Conservation (phyloP, 2,888 invertebrate species). For the Yponomeuta evonymella region DNA sequence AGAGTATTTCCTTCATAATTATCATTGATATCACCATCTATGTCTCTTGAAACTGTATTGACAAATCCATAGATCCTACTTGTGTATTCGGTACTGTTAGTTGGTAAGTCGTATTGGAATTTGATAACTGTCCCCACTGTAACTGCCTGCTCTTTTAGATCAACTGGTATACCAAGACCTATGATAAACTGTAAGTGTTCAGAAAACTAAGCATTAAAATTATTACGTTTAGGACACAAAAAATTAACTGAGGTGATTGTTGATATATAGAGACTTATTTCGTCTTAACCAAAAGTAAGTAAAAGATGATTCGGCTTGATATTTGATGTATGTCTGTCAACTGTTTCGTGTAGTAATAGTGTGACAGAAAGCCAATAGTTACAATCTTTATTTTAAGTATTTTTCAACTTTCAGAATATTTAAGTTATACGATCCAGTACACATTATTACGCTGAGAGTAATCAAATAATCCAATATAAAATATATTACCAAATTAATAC, state of each 20-base stretch:
- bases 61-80: conserved; percentile 66
- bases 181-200: conserved; percentile 75
- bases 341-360: too few species aligned
- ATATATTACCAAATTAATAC: conserved; percentile 4
- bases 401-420: too few species aligned
- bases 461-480: not conserved
- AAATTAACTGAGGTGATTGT: too few species aligned
- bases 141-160: conserved; percentile 77
- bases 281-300: too few species aligned
- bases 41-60: conserved; percentile 59
- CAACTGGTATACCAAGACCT: conserved; percentile 80
- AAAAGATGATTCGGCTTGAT: too few species aligned
- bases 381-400: too few species aligned
- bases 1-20: conserved; percentile 23
- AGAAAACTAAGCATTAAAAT: too few species aligned
- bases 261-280: too few species aligned
- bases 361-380: too few species aligned
- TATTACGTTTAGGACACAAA: too few species aligned
- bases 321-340: too few species aligned
- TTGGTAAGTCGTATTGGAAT: conserved; percentile 80
- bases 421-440: too few species aligned
- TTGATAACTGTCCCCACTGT: conserved; percentile 81
- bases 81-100: conserved; percentile 77
- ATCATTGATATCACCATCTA: conserved; percentile 36
- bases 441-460: not conserved